Base-by-base conservation (phyloP, 2,888 invertebrate genomes). In the Drosophila helvetica region DNA sequence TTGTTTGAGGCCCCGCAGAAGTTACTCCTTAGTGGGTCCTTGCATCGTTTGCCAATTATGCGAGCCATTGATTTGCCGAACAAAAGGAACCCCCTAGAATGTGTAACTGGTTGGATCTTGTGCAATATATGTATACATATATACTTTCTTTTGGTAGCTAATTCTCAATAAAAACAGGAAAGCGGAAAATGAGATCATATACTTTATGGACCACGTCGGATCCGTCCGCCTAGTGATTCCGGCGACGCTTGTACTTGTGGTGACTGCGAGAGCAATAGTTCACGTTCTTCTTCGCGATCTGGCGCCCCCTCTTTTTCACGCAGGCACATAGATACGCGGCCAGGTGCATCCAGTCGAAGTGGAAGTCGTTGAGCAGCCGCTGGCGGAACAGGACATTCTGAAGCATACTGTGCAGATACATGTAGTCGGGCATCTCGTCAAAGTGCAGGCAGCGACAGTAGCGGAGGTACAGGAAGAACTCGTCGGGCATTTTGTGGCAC, bases 391-490 rank as follows among this genome's bases (percentile, higher is more conserved):
- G 78, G 0, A 87, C 47, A 8, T 62, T 43, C 48, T 68, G 72
- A 18, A 86, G 79, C 0, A 85, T 60, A 45, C 80, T 69, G 0
- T 75, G 72, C 56, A 88, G 30, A 15, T 78, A 87, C 8, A 62
- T 15, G 30, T 85, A 85, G 38, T 85, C 83, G 4, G 84, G 84
- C 17, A 74, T 74, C 19, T 85, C 78, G 3, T 27, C 51, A 10
- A 87, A 85, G 9, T 75, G 73, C 2, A 85, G 51, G 10, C 51
- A 48, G 1, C 86, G 88, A 43, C 83, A 87, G 33, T 85, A 86
- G 8, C 74, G 77, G 15, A 85, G 7, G 18, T 87, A 85, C 22
- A 82, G 27, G n/a, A 59, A 66, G 56, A 85, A 87, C 48, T 82
- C 86, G 3, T 50, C 38, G 15, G 84, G 83, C 5, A 78, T 5